A percentile compares a stretch with the other conserved stretches of the same genome.
These are phyloP conservation scores for Pteronura brasiliensis DNA, from an alignment of 2,113 vertebrate genomes.

Conservation along the genomic window DNA sequence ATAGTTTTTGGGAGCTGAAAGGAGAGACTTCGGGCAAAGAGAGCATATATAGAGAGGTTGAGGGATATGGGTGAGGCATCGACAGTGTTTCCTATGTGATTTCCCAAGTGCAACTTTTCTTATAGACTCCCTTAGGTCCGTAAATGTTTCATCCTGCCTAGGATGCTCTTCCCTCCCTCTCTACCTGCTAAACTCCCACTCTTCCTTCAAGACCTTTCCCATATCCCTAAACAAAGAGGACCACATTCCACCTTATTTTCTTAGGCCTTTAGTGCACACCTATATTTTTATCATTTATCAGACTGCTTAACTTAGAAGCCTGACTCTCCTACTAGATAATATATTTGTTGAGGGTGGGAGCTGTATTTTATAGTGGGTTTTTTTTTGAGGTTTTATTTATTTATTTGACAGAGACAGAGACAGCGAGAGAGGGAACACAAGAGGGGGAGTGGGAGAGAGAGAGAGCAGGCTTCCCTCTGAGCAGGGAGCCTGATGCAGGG, in stretches of 20 bases:
- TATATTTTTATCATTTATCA: neutral
- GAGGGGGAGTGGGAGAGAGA: too few species aligned
- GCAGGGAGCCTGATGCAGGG: too few species aligned
- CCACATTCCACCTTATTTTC: neutral
- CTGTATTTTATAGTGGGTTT: neutral
- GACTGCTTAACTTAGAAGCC: neutral
- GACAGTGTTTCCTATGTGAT: neutral
- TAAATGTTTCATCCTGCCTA: neutral
- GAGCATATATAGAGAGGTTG: neutral
- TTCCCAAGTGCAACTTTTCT: neutral
- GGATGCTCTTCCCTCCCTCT: neutral
- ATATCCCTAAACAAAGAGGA: neutral
- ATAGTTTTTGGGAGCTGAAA: neutral
- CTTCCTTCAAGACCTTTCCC: neutral
- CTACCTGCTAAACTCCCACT: neutral
- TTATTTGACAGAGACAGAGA: too few species aligned
- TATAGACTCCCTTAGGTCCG: neutral
- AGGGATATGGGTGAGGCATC: neutral
- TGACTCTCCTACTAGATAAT: neutral
- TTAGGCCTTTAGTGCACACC: neutral
- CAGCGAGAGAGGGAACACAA: too few species aligned
- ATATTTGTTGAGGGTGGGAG: neutral
- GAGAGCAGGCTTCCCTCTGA: too few species aligned
- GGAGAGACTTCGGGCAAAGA: neutral
- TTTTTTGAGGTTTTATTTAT: too few species aligned